Percentiles rank a stretch among this genome's conserved stretches.
Conservation (phyloP, 2,888 invertebrate genomes). For the Ectropis crepuscularia region DNA sequence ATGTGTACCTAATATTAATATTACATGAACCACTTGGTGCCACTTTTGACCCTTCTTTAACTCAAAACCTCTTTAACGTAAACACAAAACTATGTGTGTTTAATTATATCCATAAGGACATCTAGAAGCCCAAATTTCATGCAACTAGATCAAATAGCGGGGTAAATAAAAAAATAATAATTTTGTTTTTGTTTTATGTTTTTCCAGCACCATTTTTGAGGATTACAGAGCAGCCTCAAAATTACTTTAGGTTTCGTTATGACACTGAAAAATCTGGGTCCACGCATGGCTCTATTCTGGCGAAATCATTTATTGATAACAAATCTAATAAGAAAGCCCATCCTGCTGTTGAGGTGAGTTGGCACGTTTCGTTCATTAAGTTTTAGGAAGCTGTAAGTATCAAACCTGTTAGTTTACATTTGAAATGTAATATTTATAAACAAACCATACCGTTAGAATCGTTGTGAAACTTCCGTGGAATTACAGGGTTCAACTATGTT, state of each 20-base stretch:
- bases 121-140: background rate
- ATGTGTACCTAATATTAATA: too few relatives aligned
- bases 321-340: conserved; percentile 5
- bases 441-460: too few relatives aligned
- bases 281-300: conserved; percentile 11
- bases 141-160: background rate
- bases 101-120: background rate
- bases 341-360: conserved; percentile 12
- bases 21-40: too few relatives aligned
- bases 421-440: too few relatives aligned
- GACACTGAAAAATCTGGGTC: conserved; percentile 12
- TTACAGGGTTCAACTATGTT: too few relatives aligned
- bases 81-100: too few relatives aligned
- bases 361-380: background rate
- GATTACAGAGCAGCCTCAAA: conserved; percentile 12
- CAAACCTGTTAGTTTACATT: too few relatives aligned
- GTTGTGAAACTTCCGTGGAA: too few relatives aligned
- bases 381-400: too few relatives aligned
- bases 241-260: conserved; percentile 11
- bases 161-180: background rate
- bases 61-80: too few relatives aligned
- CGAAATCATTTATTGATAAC: conserved; percentile 8
- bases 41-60: too few relatives aligned
- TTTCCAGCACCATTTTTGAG: conserved; percentile 8
- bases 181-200: background rate